Percentiles rank a stretch among this genome's conserved stretches.
Evolutionary conservation across 2,113 vertebrate genomes (phyloP).

Genomic region (Pyxicephalus adspersus): DNA sequence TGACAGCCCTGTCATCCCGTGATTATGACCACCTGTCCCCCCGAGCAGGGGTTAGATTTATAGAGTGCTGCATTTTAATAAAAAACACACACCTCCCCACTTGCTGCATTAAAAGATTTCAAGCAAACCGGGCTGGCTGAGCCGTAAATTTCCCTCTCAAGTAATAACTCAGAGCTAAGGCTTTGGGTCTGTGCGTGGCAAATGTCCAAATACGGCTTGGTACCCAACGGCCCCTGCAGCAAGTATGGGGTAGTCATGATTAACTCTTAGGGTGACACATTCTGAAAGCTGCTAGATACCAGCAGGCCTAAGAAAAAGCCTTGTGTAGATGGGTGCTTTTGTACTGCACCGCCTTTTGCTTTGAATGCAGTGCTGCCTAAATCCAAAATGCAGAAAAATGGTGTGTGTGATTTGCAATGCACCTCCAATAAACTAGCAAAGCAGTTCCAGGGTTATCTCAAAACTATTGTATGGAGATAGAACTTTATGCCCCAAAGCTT

Average conservation of each 20-base stretch:
- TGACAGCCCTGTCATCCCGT: constrained; percentile 72
- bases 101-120: constrained; percentile 84
- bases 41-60: constrained; percentile 77
- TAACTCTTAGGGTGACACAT: background rate
- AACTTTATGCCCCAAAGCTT: too few relatives aligned
- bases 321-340: too few relatives aligned
- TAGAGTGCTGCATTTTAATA: constrained; percentile 84
- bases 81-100: constrained; percentile 79
- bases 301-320: too few relatives aligned
- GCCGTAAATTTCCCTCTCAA: constrained; percentile 81
- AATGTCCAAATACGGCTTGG: constrained; percentile 37
- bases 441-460: too few relatives aligned
- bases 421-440: too few relatives aligned
- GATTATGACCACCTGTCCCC: constrained; percentile 79
- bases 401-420: too few relatives aligned
- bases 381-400: too few relatives aligned
- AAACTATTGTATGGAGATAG: too few relatives aligned
- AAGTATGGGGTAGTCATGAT: background rate
- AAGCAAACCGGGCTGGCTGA: constrained; percentile 78
- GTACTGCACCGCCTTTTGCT: too few relatives aligned
- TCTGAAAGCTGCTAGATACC: too few relatives aligned
- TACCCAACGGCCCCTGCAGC: background rate
- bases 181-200: constrained; percentile 9
- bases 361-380: too few relatives aligned
- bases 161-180: constrained; percentile 76